Conservation (phyloP, 2,797 vertebrate genomes). For the Melanotaenia parkinsoni region DNA sequence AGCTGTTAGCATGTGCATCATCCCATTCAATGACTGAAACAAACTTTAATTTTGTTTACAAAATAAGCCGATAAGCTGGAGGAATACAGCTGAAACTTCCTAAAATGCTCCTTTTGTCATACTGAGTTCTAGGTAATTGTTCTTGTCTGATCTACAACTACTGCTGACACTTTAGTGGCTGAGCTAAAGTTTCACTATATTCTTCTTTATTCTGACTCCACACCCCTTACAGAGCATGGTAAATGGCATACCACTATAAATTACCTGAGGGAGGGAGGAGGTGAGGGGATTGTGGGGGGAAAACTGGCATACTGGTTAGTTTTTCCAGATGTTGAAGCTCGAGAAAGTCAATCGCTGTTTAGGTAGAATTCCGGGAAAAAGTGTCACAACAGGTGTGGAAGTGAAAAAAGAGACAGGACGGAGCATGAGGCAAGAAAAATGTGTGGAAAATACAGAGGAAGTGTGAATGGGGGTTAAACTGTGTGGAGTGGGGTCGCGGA, state of each 20-base stretch:
- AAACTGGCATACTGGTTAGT: constrained; percentile 39
- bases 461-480: constrained; percentile 29
- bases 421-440: constrained; percentile 32
- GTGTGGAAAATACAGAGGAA: constrained; percentile 50
- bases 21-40: neutral
- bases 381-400: constrained; percentile 79
- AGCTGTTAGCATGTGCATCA: neutral
- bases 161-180: constrained; percentile 31
- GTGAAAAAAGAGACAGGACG: neutral
- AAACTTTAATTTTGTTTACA: neutral
- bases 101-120: neutral
- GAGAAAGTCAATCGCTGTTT: constrained; percentile 74
- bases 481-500: neutral
- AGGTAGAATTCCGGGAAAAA: constrained; percentile 66
- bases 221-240: constrained; percentile 41
- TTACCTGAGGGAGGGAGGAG: constrained; percentile 45
- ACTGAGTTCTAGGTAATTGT: neutral
- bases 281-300: constrained; percentile 1
- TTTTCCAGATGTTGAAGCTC: constrained; percentile 80
- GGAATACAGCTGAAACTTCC: neutral
- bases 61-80: neutral
- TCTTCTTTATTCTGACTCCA: constrained; percentile 30
- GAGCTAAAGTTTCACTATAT: constrained; percentile 38
- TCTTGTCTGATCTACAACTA: neutral
- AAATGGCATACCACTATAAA: constrained; percentile 70